A percentile compares a stretch with the other conserved stretches of the same genome.
These are phyloP conservation scores for Adelphocoris suturalis DNA, from an alignment of 2,888 invertebrate species.

Conservation along the genomic window DNA sequence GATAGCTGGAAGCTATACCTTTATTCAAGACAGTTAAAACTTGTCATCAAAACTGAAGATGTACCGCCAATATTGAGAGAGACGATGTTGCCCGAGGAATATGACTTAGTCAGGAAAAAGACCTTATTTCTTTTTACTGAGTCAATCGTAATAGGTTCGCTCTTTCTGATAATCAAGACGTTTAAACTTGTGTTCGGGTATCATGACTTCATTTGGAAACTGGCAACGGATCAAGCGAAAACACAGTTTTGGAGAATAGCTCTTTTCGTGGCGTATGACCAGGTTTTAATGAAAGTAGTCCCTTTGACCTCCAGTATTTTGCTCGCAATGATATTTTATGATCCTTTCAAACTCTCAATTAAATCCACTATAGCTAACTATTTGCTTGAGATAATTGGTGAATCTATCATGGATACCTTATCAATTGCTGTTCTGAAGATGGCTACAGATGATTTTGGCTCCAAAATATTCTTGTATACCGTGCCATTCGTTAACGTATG, in stretches of 20 bases:
- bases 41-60: background rate
- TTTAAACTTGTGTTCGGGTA: background rate
- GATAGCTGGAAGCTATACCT: background rate
- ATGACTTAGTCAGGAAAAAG: background rate
- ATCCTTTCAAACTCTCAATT: background rate
- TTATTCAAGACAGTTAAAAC: background rate
- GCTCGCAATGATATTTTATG: background rate
- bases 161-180: background rate
- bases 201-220: background rate
- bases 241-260: background rate
- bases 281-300: background rate
- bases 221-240: background rate
- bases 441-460: background rate
- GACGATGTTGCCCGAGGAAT: background rate
- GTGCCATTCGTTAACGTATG: background rate
- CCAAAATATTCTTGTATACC: background rate
- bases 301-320: background rate
- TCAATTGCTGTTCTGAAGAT: background rate
- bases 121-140: background rate
- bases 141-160: background rate
- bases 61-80: background rate
- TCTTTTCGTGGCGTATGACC: background rate
- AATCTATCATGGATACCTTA: background rate
- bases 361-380: background rate
- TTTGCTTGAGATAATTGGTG: too few species aligned